Base-by-base conservation (phyloP, 2,113 vertebrate species). In the Ardeotis arabs region DNA sequence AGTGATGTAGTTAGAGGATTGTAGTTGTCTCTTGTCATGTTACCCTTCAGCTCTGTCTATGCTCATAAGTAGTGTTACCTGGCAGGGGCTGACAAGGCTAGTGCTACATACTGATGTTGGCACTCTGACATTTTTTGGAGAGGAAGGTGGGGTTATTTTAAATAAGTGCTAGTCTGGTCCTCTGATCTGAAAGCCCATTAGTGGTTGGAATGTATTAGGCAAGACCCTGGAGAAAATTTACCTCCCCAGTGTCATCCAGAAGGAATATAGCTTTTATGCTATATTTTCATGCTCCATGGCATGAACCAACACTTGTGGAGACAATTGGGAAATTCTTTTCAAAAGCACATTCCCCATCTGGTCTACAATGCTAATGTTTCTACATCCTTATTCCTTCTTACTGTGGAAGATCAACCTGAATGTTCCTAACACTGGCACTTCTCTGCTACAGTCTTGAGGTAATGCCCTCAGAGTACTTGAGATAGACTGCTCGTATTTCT, bases 61-160 rank as follows among this genome's bases (percentile, higher is more conserved):
- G 16, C 39, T 85, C 2, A 10, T 21, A 29, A 45, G 14, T 7
- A 50, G 39, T 2, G 5, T 35, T 50, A 60, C 15, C 31, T 23
- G 29, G 19, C 35, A 47, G 47, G 31, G 63, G 22, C 9, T 64
- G 22, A 31, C 22, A 59, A 63, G 24, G 13, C 68, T 45, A 56
- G 25, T 76, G 44, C 28, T 68, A 35, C 4, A 2, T 22, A 21
- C 41, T 55, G 19, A 24, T 13, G 10, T 17, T 47, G n/a, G 27
- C 60, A 58, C 0, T 6, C 14, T 41, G 23, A n/a, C 3, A 3
- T 14, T 59, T 85, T 85, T 39, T 33, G 27, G 39, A 82, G 39
- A 9, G 2, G 0, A 4, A 4, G 2, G 11, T 28, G 44, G 23
- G 6, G 9, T 28, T 19, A 6, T 79, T 62, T 60, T 25, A 55